Conservation (phyloP, 1,140 invertebrate genomes). For the Neelides sp. region DNA sequence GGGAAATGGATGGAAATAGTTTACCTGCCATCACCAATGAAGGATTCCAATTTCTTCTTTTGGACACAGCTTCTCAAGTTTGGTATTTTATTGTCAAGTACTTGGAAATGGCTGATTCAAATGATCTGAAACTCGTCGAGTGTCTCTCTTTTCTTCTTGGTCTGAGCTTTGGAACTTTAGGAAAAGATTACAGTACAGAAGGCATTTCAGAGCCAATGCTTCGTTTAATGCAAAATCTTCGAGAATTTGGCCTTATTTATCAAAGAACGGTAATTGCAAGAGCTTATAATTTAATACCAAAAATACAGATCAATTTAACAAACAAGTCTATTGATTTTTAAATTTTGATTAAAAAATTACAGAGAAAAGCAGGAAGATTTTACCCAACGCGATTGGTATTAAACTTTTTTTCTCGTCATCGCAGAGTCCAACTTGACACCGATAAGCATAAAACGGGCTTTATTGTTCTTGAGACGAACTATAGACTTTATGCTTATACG, state of each 20-base stretch:
- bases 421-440: conserved; percentile 42
- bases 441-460: conserved; percentile 54
- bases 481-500: conserved; percentile 90
- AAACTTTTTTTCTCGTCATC: conserved; percentile 64
- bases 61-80: conserved; percentile 78
- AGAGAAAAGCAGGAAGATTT: conserved; percentile 79
- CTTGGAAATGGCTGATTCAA: conserved; percentile 74
- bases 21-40: conserved; percentile 77
- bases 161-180: conserved; percentile 87
- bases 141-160: conserved; percentile 90
- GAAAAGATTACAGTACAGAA: conserved; percentile 93
- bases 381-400: conserved; percentile 87
- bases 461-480: conserved; percentile 94
- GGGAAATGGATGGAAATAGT: conserved; percentile 60
- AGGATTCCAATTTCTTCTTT: conserved; percentile 88
- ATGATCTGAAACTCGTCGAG: conserved; percentile 72
- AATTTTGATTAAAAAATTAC: conserved; percentile 31
- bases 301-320: neutral
- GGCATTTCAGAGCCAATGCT: conserved; percentile 77
- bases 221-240: conserved; percentile 82
- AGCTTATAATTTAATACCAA: neutral
- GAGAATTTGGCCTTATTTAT: conserved; percentile 95
- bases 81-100: conserved; percentile 97
- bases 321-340: neutral
- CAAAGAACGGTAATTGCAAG: conserved; percentile 63